Base-by-base conservation (phyloP, 2,797 vertebrate genomes). In the Enteromius unitaeniatus region DNA sequence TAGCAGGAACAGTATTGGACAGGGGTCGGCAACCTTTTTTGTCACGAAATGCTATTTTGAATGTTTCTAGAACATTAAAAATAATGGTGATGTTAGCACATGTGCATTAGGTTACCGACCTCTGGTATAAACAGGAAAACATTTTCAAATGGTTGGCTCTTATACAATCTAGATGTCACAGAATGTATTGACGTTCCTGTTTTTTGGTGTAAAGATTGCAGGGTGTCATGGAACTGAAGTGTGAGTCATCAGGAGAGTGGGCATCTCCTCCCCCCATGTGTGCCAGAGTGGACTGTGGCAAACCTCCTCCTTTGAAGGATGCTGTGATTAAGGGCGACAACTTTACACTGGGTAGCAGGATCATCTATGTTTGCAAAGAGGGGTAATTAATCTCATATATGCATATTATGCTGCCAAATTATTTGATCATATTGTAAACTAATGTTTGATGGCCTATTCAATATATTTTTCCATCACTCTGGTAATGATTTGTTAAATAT, bases 331-430 rank as follows among this genome's bases (percentile, higher is more conserved):
- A 77, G 0, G 97, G 98, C 72, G 93, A 91, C 82, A 96, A 96
- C 92, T 97, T 95, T 74, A 97, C 96, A 65, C 95, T 97, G 89
- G 97, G 96, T 87, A 96, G 91, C 93, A 93, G 84, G 0, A 94
- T 98, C 90, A 94, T 96, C 91, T 99, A 98, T 85, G 92, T 86
- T 34, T 99, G 98, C 93, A 99, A 96, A 93, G 96, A 99, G 95
- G 98, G 98, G 98, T 99, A 96, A 92, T 93, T 94, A 37, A 6
- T 47, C 45, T 45, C 7, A 72, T 78, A 64, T 26, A 28, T 82
- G 31, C 37, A 51, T 65, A 78, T 34, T 28, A 28, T 9, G 13
- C 19, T 58, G 11, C 3, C 21, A 73, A 47, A 14, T 4, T 0
- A 21, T 42, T 55, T 45, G 3, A 70, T 14, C 3, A 31, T 6